These are phyloP conservation scores for Colaptes auratus DNA, from an alignment of 2,113 vertebrate species.

Conservation along the genomic window DNA sequence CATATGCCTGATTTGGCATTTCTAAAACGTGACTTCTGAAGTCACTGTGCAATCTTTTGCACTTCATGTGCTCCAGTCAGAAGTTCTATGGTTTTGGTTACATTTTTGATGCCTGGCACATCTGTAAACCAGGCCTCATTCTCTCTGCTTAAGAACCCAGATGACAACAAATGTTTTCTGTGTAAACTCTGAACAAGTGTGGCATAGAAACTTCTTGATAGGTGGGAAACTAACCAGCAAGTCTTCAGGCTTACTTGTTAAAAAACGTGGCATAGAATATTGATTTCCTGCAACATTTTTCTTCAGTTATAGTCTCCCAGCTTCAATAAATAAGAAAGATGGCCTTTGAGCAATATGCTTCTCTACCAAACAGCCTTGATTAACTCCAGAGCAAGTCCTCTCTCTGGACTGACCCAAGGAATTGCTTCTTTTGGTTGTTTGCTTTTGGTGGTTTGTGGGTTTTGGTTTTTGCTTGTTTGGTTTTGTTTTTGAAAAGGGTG, in stretches of 20 bases:
- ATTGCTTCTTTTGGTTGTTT: neutral
- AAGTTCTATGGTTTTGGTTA: conserved; percentile 4
- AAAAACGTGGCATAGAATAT: neutral
- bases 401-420: neutral
- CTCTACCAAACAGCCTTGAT: neutral
- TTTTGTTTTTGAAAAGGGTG: neutral
- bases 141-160: neutral
- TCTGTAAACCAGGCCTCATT: neutral
- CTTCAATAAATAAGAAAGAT: neutral
- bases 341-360: neutral
- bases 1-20: neutral
- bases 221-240: neutral
- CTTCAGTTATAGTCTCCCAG: neutral
- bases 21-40: neutral
- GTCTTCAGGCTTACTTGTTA: neutral
- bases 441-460: neutral
- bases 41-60: neutral
- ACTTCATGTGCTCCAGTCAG: neutral
- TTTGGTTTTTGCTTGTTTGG: neutral
- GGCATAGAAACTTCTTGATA: neutral
- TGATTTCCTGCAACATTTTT: neutral
- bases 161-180: neutral
- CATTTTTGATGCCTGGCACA: neutral
- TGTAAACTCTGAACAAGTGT: neutral
- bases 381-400: neutral